These are phyloP conservation scores for Trachymyrmex cornetzi DNA, from an alignment of 1,140 invertebrate species.

Conservation along the genomic window DNA sequence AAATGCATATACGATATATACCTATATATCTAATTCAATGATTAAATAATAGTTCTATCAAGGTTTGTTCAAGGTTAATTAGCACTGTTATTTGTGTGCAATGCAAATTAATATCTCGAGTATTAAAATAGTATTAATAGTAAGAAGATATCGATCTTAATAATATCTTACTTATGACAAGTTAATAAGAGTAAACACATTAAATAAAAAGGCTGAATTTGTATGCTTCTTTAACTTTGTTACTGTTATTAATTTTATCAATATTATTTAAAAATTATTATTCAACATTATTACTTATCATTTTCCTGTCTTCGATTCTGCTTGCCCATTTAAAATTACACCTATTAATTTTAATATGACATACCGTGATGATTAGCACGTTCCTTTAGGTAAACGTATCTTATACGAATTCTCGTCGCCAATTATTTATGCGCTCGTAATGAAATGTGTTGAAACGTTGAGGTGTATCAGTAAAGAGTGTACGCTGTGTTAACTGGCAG, in stretches of 20 bases:
- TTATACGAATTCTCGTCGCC: neutral
- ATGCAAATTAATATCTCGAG: neutral
- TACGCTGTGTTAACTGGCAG: conserved; percentile 24
- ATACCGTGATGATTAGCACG: neutral
- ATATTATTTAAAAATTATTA: no score
- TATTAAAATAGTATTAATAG: neutral
- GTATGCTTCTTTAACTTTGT: neutral
- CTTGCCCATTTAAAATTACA: no score
- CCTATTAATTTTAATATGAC: no score
- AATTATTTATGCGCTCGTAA: conserved; percentile 13
- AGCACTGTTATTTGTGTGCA: neutral
- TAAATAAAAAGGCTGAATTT: neutral
- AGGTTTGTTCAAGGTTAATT: conserved; percentile 20
- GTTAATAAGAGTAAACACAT: neutral
- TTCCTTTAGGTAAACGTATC: neutral
- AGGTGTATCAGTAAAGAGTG: conserved; percentile 36
- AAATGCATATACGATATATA: conserved; percentile 2
- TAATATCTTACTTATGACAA: no score
- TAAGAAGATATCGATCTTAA: neutral
- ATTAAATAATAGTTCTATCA: neutral
- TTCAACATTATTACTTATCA: neutral
- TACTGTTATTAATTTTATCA: no score
- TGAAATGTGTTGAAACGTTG: conserved; percentile 12
- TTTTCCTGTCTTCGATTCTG: neutral
- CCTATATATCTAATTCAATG: neutral